phyloP scores from a whole-genome alignment of 2,797 vertebrate species.

The Diglossa cyanea region DNA sequence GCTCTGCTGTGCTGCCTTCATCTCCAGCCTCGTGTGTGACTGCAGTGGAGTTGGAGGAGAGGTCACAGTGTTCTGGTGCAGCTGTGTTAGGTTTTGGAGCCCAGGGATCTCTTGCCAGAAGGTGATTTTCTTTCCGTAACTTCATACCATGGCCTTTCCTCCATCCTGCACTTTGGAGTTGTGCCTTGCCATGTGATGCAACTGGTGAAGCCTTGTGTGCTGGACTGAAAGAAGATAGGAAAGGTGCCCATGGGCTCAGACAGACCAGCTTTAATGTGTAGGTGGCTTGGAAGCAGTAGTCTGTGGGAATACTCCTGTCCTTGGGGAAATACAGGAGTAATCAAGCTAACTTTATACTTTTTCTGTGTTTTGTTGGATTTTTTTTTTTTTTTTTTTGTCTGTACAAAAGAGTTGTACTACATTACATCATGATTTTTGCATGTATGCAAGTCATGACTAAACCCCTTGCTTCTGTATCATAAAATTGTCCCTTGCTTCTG shows the following conservation, averaged over 20 bases:
- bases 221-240: neutral
- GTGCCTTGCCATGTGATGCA: neutral
- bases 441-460: neutral
- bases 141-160: neutral
- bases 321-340: fast-evolving
- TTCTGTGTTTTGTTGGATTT: neutral
- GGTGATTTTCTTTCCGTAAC: neutral
- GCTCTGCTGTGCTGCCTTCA: neutral
- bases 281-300: neutral
- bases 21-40: neutral
- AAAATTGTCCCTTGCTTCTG: neutral
- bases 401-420: neutral
- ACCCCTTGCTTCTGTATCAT: neutral
- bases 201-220: neutral
- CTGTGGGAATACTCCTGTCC: fast-evolving
- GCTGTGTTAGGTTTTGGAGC: neutral
- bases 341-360: neutral
- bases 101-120: neutral
- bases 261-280: fast-evolving
- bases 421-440: neutral
- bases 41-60: neutral
- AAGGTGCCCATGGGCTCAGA: neutral
- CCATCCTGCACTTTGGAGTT: neutral
- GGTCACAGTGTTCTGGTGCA: neutral
- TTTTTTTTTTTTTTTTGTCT: neutral